A percentile compares a stretch with the other conserved stretches of the same genome.
Conservation (phyloP, 2,888 invertebrate genomes). For the Trilocha varians region DNA sequence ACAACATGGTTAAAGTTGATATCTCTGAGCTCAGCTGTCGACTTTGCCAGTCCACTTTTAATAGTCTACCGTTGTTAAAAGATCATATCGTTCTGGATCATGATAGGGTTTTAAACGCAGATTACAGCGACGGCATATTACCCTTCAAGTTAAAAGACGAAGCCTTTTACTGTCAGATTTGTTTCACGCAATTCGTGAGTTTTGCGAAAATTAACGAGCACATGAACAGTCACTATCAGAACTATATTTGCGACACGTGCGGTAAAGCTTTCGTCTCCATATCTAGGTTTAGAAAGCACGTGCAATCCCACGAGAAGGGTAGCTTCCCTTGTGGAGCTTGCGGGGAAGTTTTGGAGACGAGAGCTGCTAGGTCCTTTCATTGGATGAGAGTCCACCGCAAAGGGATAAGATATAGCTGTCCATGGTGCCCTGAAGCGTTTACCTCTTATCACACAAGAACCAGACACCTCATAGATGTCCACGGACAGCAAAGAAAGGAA, state of each 20-base stretch:
- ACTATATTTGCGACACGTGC: slow-evolving; percentile 56
- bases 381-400: slow-evolving; percentile 43
- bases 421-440: slow-evolving; percentile 50
- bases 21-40: slow-evolving; percentile 44
- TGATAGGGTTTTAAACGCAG: slow-evolving; percentile 27
- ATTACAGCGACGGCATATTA: slow-evolving; percentile 53
- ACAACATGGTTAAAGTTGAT: slow-evolving; percentile 64
- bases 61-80: slow-evolving; percentile 39
- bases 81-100: slow-evolving; percentile 39
- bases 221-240: slow-evolving; percentile 58
- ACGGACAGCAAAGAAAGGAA: slow-evolving; percentile 35
- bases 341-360: slow-evolving; percentile 38
- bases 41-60: slow-evolving; percentile 33
- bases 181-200: slow-evolving; percentile 31
- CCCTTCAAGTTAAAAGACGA: slow-evolving; percentile 50
- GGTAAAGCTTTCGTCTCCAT: slow-evolving; percentile 58
- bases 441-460: slow-evolving; percentile 47
- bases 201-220: slow-evolving; percentile 56
- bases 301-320: slow-evolving; percentile 50
- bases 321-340: slow-evolving; percentile 54
- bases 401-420: slow-evolving; percentile 51
- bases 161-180: slow-evolving; percentile 47
- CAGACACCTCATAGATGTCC: slow-evolving; percentile 48
- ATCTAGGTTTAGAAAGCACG: slow-evolving; percentile 51
- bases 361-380: slow-evolving; percentile 46